A percentile compares a stretch with the other conserved stretches of the same genome.
Conservation (phyloP, 2,797 vertebrate species). For the Psittacula echo region DNA sequence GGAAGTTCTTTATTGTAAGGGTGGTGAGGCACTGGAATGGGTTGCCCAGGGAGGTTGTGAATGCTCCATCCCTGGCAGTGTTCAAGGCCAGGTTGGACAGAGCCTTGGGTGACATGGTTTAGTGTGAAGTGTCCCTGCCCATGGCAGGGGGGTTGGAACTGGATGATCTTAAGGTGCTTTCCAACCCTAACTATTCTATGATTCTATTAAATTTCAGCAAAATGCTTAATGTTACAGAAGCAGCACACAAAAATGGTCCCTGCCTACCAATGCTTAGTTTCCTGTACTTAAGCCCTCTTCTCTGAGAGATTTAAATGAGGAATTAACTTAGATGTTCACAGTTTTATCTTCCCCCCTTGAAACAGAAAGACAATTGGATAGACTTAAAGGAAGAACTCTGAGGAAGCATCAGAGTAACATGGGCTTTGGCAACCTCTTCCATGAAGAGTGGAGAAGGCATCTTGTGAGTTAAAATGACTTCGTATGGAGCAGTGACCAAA, state of each 20-base stretch:
- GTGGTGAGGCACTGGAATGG: too few species aligned
- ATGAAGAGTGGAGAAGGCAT: background rate
- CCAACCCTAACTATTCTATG: too few species aligned
- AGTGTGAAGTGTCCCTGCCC: too few species aligned
- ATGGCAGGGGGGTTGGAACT: too few species aligned
- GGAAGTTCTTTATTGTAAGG: too few species aligned
- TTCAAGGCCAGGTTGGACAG: too few species aligned
- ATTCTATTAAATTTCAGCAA: background rate
- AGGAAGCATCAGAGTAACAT: background rate
- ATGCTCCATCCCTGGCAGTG: too few species aligned
- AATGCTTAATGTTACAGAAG: background rate
- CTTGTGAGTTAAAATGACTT: background rate
- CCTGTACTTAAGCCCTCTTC: background rate
- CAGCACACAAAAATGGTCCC: background rate
- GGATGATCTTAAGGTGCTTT: too few species aligned
- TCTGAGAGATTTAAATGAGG: background rate
- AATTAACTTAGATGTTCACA: background rate
- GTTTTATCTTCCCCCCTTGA: background rate
- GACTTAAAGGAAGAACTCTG: background rate
- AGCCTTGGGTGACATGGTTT: too few species aligned
- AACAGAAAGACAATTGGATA: background rate
- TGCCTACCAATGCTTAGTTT: background rate
- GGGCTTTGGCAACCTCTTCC: background rate
- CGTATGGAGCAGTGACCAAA: background rate
- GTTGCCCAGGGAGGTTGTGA: too few species aligned